A percentile compares a stretch with the other conserved stretches of the same genome.
Evolutionary conservation across 2,888 invertebrate genomes (phyloP).

Genomic region (Caenorhabditis sp.): DNA sequence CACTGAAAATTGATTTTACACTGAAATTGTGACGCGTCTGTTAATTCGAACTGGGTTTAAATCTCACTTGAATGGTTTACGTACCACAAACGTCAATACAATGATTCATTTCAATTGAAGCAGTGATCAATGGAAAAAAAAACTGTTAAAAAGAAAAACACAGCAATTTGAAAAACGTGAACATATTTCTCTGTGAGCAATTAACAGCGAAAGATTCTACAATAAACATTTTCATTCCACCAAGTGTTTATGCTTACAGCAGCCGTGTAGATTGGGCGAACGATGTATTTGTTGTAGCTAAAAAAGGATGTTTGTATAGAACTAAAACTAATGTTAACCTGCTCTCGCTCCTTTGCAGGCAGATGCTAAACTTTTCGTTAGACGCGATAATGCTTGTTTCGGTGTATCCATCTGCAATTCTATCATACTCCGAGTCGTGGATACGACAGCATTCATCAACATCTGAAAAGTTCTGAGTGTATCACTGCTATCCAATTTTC

Average conservation of each 20-base stretch:
- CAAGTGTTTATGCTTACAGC: background rate
- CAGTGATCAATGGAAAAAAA: too few relatives aligned
- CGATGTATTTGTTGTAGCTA: background rate
- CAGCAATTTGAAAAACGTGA: background rate
- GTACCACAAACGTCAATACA: too few relatives aligned
- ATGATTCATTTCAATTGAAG: too few relatives aligned
- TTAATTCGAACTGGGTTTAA: too few relatives aligned
- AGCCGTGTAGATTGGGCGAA: background rate
- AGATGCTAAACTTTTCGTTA: background rate
- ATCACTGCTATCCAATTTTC: too few relatives aligned
- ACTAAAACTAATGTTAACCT: background rate
- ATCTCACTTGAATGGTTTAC: too few relatives aligned
- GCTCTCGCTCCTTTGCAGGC: background rate
- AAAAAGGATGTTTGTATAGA: background rate
- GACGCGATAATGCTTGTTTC: background rate
- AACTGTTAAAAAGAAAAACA: too few relatives aligned
- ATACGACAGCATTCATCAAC: background rate
- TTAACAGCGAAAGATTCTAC: background rate
- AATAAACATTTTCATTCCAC: background rate
- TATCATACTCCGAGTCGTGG: background rate
- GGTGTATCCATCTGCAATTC: background rate
- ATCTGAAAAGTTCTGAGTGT: conserved; percentile 18
- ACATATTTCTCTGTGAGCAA: background rate
- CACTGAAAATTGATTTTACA: too few relatives aligned
- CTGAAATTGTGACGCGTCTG: too few relatives aligned